Conservation (phyloP, 2,888 invertebrate genomes). For the Hemicrepidius hirtus region DNA sequence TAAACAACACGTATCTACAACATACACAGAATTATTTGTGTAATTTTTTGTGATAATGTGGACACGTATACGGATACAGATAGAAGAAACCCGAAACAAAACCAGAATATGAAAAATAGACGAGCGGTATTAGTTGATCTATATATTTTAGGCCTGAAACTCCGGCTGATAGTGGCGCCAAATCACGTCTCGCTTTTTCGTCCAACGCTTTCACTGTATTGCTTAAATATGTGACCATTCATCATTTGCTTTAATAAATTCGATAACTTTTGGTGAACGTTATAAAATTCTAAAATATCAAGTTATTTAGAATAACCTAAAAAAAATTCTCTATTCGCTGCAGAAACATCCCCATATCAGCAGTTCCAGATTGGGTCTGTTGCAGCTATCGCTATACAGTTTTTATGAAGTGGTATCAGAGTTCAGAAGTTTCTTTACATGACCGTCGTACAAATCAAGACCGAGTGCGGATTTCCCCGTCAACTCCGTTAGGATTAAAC, state of each 20-base stretch:
- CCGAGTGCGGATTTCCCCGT: conserved; percentile 48
- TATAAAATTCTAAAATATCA: background rate
- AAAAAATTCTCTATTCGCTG: conserved; percentile 10
- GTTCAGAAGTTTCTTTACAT: conserved; percentile 46
- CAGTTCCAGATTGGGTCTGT: conserved; percentile 21
- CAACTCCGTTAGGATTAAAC: conserved; percentile 48
- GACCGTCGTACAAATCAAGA: conserved; percentile 46
- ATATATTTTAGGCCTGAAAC: conserved; percentile 45
- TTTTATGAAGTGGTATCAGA: conserved; percentile 44
- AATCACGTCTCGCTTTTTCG: conserved; percentile 51
- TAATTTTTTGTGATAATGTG: background rate
- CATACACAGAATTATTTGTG: background rate
- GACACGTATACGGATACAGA: conserved; percentile 9
- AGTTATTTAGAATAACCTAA: conserved; percentile 6
- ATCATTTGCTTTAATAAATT: conserved; percentile 27
- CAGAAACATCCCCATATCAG: conserved; percentile 23
- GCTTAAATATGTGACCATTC: conserved; percentile 35
- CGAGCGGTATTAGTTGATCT: conserved; percentile 42
- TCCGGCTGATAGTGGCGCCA: conserved; percentile 46
- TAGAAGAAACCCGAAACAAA: conserved; percentile 35
- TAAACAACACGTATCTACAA: background rate
- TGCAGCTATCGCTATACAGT: conserved; percentile 30
- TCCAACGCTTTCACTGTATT: conserved; percentile 38
- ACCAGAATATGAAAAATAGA: conserved; percentile 39
- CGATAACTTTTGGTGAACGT: background rate